Evolutionary conservation across 2,888 invertebrate genomes (phyloP).

Genomic region (Empis stercorea): DNA sequence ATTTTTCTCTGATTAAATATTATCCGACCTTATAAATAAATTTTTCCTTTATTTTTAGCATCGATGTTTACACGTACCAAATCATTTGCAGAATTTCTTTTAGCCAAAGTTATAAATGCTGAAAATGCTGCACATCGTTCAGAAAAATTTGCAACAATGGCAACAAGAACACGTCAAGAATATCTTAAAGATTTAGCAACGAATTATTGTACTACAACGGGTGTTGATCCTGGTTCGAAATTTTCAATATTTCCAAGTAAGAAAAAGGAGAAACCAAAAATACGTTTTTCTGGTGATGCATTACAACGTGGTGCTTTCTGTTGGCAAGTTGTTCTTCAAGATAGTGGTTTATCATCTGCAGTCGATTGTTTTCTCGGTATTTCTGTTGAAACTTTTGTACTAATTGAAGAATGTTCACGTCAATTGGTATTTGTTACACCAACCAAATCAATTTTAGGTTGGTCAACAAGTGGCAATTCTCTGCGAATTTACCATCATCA

Average conservation of each 20-base stretch:
- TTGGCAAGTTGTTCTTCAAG: slow-evolving; percentile 66
- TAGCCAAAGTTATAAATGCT: slow-evolving; percentile 93
- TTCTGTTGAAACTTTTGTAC: slow-evolving; percentile 73
- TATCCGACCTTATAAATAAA: not conserved
- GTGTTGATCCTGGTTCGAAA: slow-evolving; percentile 73
- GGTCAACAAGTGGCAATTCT: slow-evolving; percentile 45
- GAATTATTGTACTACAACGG: slow-evolving; percentile 67
- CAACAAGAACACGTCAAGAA: slow-evolving; percentile 86
- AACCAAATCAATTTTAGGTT: slow-evolving; percentile 60
- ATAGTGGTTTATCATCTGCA: slow-evolving; percentile 48
- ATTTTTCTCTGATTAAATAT: not conserved
- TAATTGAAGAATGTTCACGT: slow-evolving; percentile 70
- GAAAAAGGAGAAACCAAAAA: slow-evolving; percentile 64
- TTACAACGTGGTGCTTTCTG: slow-evolving; percentile 64
- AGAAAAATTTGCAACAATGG: slow-evolving; percentile 95
- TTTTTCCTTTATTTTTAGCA: slow-evolving; percentile 35
- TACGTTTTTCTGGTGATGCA: slow-evolving; percentile 60
- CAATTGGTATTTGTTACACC: slow-evolving; percentile 80
- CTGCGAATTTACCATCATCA: slow-evolving; percentile 81
- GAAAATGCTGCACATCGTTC: slow-evolving; percentile 94
- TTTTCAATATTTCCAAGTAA: slow-evolving; percentile 61
- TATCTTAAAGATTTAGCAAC: slow-evolving; percentile 85
- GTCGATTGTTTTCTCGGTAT: slow-evolving; percentile 75
- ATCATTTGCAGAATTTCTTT: slow-evolving; percentile 86
- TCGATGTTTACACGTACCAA: slow-evolving; percentile 80